Evolutionary conservation across 2,888 invertebrate species (phyloP), one percentile per base, ranked within the genome.

Genomic region (Podotricha telesiphe): DNA sequence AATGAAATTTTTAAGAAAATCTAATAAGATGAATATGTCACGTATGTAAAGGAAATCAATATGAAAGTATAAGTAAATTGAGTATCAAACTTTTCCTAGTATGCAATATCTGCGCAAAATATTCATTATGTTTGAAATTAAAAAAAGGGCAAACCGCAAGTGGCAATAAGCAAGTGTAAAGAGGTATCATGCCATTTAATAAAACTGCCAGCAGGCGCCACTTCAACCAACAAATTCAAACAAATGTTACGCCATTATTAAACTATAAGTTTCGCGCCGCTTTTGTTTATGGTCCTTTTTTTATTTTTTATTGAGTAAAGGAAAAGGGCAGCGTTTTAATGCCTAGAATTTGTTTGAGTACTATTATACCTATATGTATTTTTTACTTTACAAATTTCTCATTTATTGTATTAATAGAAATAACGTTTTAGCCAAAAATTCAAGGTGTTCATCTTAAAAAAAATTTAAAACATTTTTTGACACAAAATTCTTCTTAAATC

Each of bases 121-220:
- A 37, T 37, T 37, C 10, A 37, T 37, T 37, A 37, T 37, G 55
- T 51, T 20, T 61, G 20, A 66, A 67, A 68, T 68, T 55, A 67
- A 67, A 70, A 68, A 62, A 69, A 58, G 47, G 63, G 34, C 70
- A 66, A 62, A 66, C 74, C 74, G 65, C 74, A 73, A 73, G 69
- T 72, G 74, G 65, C 73, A 63, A 69, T 73, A 67, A 72, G 73
- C 68, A 65, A 76, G 74, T 73, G 76, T 75, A 77, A 77, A 75
- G 76, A 74, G 74, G 76, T 78, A 77, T 79, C 79, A 77, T 85
- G 79, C 80, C 78, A 83, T 86, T 84, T 84, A 85, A 85, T 86
- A 86, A 86, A 84, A 82, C 76, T 77, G 81, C 75, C 87, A 78
- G 84, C 86, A 86, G 82, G 88, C 80, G 86, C 83, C 89, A 83